Evolutionary conservation across 2,797 vertebrate genomes (phyloP).

Genomic region (Sciurus vulgaris): DNA sequence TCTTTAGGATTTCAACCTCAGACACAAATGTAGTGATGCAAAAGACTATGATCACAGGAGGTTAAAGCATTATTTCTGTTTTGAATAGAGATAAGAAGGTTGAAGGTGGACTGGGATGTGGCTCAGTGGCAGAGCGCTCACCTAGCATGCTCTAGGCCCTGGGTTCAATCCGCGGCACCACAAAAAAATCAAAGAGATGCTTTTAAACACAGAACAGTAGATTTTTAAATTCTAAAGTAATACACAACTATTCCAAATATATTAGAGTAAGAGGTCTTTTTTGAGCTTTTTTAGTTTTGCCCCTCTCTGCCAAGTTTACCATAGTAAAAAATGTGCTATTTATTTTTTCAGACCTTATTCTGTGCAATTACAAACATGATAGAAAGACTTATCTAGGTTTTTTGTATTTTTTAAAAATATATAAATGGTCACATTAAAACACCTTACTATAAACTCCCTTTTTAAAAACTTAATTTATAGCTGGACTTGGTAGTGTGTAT

Average conservation of each 20-base stretch:
- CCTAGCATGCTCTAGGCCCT: background rate
- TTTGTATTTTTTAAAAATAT: background rate
- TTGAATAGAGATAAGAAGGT: background rate
- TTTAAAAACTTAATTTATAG: background rate
- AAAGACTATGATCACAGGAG: background rate
- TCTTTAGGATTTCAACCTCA: background rate
- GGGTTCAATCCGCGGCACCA: no score
- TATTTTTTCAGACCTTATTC: background rate
- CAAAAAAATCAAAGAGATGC: no score
- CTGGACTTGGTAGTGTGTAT: background rate
- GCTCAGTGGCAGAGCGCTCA: background rate
- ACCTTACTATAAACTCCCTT: background rate
- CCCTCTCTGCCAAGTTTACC: background rate
- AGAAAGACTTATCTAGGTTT: background rate
- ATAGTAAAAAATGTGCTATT: background rate
- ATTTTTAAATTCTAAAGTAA: background rate
- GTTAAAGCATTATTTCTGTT: constrained; percentile 17
- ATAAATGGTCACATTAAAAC: background rate
- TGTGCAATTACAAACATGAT: background rate
- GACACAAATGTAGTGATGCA: background rate
- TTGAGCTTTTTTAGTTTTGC: background rate
- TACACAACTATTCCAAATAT: background rate
- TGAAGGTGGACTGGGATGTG: background rate
- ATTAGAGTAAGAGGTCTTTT: background rate
- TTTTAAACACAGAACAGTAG: background rate